Percentiles rank a stretch among this genome's conserved stretches.
Conservation (phyloP, 2,888 invertebrate species). For the Strigamia transsilvanica region DNA sequence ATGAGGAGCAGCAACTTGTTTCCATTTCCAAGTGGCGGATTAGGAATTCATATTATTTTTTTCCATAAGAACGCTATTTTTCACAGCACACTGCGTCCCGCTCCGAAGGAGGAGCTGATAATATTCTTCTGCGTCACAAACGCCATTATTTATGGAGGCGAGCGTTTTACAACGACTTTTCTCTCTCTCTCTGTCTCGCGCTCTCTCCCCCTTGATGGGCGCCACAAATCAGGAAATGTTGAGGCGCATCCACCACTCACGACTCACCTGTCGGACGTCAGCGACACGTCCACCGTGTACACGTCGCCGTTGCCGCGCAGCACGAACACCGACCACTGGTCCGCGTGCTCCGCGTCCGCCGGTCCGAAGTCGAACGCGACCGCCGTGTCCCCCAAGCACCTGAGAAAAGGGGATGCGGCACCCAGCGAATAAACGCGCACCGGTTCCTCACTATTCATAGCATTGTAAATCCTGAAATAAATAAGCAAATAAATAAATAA, state of each 20-base stretch:
- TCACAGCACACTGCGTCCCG: conserved; percentile 51
- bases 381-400: conserved; percentile 79
- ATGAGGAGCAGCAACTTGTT: conserved; percentile 44
- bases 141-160: conserved; percentile 48
- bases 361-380: conserved; percentile 86
- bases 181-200: conserved; percentile 16
- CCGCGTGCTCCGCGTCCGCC: conserved; percentile 60
- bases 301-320: conserved; percentile 87
- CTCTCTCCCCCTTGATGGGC: conserved; percentile 39
- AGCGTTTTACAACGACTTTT: conserved; percentile 49
- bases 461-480: conserved; percentile 62
- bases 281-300: conserved; percentile 64
- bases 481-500: conserved; percentile 15
- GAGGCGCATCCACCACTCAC: conserved; percentile 45
- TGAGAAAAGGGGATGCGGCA: conserved; percentile 52
- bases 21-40: conserved; percentile 49
- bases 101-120: conserved; percentile 50
- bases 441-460: conserved; percentile 61
- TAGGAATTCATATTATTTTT: conserved; percentile 48
- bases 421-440: conserved; percentile 59
- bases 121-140: conserved; percentile 51
- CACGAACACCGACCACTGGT: conserved; percentile 77
- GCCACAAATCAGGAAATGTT: conserved; percentile 42
- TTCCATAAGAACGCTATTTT: conserved; percentile 51
- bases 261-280: conserved; percentile 56